A percentile compares a stretch with the other conserved stretches of the same genome.
Evolutionary conservation across 1,140 invertebrate genomes (phyloP).

Genomic region (Hyles euphorbiae): DNA sequence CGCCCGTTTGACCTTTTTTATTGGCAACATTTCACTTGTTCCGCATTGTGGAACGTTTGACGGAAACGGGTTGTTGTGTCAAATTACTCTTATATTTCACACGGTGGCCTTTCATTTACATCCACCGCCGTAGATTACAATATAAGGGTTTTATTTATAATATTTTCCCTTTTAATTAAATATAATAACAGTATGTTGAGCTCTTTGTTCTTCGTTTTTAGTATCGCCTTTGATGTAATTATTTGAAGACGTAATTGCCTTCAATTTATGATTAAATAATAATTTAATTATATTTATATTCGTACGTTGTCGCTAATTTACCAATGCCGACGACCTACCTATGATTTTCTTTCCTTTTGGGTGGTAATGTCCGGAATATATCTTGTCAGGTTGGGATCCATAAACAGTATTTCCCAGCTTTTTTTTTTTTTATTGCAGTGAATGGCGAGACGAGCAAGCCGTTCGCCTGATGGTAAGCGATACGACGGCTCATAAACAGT

Average conservation of each 20-base stretch:
- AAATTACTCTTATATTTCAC: conserved; percentile 54
- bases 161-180: conserved; percentile 1
- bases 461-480: too few species aligned
- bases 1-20: conserved; percentile 56
- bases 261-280: background rate
- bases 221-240: background rate
- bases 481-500: too few species aligned
- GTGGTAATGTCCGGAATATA: too few species aligned
- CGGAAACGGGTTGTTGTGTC: conserved; percentile 43
- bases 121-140: conserved; percentile 16
- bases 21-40: conserved; percentile 58
- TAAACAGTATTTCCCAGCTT: too few species aligned
- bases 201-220: conserved; percentile 2
- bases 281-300: background rate
- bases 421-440: too few species aligned
- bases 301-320: background rate
- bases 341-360: too few species aligned
- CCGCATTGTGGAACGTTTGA: conserved; percentile 45
- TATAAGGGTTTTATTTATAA: conserved; percentile 27
- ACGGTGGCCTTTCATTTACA: conserved; percentile 31
- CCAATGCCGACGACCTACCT: too few species aligned
- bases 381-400: too few species aligned
- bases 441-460: too few species aligned
- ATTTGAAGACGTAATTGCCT: background rate
- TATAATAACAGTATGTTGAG: background rate